Percentiles rank a stretch among this genome's conserved stretches.
phyloP scores from a whole-genome alignment of 2,113 vertebrate species.

The Craseonycteris thonglongyai region DNA sequence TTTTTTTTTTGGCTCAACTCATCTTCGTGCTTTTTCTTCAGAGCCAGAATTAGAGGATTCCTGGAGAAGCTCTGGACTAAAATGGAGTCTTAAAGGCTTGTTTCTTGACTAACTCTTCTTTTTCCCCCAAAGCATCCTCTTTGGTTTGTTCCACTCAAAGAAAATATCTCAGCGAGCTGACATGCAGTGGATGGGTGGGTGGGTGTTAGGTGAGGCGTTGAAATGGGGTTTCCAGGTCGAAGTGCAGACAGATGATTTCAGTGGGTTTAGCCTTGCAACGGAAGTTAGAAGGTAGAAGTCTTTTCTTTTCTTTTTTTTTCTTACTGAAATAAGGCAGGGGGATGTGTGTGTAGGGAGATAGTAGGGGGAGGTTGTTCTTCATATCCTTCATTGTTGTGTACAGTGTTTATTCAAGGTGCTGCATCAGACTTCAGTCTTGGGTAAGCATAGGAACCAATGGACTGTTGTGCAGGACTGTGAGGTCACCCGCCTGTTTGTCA shows the following conservation, averaged over 20 bases:
- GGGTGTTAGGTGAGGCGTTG: conserved; percentile 39
- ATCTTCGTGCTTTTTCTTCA: not conserved
- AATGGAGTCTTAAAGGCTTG: conserved; percentile 29
- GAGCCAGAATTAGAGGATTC: conserved; percentile 23
- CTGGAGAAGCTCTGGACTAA: not conserved
- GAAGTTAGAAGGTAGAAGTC: not conserved
- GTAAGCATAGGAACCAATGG: not conserved
- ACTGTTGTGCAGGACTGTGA: not conserved
- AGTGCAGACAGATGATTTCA: conserved; percentile 13
- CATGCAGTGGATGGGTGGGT: conserved; percentile 41
- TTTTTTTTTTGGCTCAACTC: not conserved
- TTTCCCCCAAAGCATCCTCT: not conserved
- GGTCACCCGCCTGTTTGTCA: not conserved
- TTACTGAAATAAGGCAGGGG: not conserved
- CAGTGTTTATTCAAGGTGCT: not conserved
- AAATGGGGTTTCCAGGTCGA: conserved; percentile 33
- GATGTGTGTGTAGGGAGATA: not conserved
- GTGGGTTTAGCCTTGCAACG: conserved; percentile 9
- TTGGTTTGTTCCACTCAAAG: conserved; percentile 34
- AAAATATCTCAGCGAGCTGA: conserved; percentile 44
- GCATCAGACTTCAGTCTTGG: not conserved
- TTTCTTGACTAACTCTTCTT: conserved; percentile 38
- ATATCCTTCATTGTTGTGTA: not conserved
- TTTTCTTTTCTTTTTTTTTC: not conserved
- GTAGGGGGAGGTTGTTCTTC: not conserved